A percentile compares a stretch with the other conserved stretches of the same genome.
phyloP scores from a whole-genome alignment of 1,140 invertebrate genomes.

The Halyomorpha halys region DNA sequence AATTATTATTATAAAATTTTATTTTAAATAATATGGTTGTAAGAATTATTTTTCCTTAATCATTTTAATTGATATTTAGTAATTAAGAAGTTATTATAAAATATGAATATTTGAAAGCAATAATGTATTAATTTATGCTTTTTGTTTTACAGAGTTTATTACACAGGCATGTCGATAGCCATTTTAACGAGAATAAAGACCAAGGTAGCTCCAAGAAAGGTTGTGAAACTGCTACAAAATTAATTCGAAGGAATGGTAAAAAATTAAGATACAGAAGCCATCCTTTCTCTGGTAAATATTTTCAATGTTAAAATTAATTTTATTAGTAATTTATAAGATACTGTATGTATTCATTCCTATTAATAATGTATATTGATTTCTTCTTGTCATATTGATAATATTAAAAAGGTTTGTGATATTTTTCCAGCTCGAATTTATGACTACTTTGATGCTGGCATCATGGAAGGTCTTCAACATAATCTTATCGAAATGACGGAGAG shows the following conservation, averaged over 20 bases:
- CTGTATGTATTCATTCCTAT: neutral
- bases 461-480: conserved; percentile 71
- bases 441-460: conserved; percentile 76
- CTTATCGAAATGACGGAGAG: conserved; percentile 49
- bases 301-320: neutral
- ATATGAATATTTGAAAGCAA: too few species aligned
- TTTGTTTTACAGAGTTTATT: conserved; percentile 56
- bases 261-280: conserved; percentile 70
- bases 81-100: too few species aligned
- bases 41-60: too few species aligned
- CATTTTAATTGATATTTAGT: too few species aligned
- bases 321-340: neutral
- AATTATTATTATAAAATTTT: too few species aligned
- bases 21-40: too few species aligned
- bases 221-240: conserved; percentile 56
- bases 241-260: conserved; percentile 74
- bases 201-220: conserved; percentile 51
- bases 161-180: conserved; percentile 86
- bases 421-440: conserved; percentile 70
- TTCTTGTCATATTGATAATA: neutral
- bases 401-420: conserved; percentile 34
- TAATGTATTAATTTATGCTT: too few species aligned
- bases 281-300: conserved; percentile 38
- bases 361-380: neutral
- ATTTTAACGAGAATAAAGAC: conserved; percentile 61